phyloP scores from a whole-genome alignment of 2,113 vertebrate genomes.

The Saccopteryx bilineata region DNA sequence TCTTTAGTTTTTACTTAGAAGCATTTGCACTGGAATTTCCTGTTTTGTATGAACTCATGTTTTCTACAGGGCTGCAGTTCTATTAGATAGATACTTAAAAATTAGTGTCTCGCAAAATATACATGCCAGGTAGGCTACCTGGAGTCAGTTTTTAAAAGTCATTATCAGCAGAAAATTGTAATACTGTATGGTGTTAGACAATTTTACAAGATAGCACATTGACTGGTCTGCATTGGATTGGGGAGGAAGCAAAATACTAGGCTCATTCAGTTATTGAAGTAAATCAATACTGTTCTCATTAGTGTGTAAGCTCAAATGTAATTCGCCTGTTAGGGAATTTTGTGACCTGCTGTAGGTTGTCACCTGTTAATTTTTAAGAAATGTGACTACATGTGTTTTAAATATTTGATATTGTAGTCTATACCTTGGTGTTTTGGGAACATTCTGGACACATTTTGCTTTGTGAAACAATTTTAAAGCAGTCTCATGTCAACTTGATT shows the following conservation, averaged over 20 bases:
- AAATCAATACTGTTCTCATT: background rate
- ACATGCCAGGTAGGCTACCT: background rate
- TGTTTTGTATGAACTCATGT: slow-evolving; percentile 29
- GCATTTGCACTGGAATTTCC: background rate
- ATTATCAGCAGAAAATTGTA: background rate
- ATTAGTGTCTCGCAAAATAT: slow-evolving; percentile 29
- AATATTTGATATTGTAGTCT: slow-evolving; percentile 43
- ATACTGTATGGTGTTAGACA: background rate
- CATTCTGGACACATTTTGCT: slow-evolving; percentile 29
- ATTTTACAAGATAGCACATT: slow-evolving; percentile 48
- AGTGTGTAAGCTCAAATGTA: background rate
- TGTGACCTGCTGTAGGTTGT: background rate
- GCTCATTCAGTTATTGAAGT: background rate
- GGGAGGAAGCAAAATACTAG: background rate
- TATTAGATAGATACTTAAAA: slow-evolving; percentile 32
- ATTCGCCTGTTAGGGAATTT: slow-evolving; percentile 2
- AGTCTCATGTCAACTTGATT: slow-evolving; percentile 13
- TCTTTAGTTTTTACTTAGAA: slow-evolving; percentile 27
- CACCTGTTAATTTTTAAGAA: background rate
- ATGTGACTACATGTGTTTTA: background rate
- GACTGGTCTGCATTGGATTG: slow-evolving; percentile 12
- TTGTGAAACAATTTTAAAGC: slow-evolving; percentile 7
- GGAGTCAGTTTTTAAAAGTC: slow-evolving; percentile 15
- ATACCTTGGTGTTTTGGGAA: background rate
- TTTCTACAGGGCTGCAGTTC: background rate